These are phyloP conservation scores for Labeo catla DNA, from an alignment of 2,113 vertebrate species.

Conservation along the genomic window DNA sequence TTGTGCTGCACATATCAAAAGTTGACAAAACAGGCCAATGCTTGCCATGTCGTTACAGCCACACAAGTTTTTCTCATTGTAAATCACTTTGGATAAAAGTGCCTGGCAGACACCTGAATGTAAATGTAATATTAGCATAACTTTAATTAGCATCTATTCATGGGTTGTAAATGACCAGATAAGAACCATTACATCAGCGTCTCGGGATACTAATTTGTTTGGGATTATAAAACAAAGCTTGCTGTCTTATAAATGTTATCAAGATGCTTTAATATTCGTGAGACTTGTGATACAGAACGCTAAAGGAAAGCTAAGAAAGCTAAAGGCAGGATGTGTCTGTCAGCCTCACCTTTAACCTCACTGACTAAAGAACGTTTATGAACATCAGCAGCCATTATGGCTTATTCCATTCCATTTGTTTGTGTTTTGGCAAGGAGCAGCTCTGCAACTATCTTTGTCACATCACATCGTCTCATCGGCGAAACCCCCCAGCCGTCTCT, in stretches of 20 bases:
- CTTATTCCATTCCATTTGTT: conserved; percentile 23
- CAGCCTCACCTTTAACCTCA: neutral
- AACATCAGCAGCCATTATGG: neutral
- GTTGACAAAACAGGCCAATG: too few relatives aligned
- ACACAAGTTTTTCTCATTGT: too few relatives aligned
- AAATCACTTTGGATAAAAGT: neutral
- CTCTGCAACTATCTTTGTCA: conserved; percentile 50
- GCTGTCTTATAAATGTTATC: neutral
- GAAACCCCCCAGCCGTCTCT: conserved; percentile 72
- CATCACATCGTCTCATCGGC: conserved; percentile 44
- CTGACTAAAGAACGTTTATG: conserved; percentile 1
- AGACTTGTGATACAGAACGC: neutral
- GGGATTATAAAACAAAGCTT: neutral
- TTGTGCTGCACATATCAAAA: too few relatives aligned
- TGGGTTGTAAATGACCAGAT: neutral
- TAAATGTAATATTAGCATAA: conserved; percentile 1
- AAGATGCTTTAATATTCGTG: neutral
- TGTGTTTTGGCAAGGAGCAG: conserved; percentile 28
- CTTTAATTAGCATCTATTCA: neutral
- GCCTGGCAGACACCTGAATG: too few relatives aligned
- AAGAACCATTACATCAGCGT: neutral
- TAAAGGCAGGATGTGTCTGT: neutral
- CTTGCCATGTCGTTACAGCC: too few relatives aligned
- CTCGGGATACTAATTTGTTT: neutral
- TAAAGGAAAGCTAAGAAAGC: neutral